Base-by-base conservation (phyloP, 2,113 vertebrate species). In the Passer montanus region DNA sequence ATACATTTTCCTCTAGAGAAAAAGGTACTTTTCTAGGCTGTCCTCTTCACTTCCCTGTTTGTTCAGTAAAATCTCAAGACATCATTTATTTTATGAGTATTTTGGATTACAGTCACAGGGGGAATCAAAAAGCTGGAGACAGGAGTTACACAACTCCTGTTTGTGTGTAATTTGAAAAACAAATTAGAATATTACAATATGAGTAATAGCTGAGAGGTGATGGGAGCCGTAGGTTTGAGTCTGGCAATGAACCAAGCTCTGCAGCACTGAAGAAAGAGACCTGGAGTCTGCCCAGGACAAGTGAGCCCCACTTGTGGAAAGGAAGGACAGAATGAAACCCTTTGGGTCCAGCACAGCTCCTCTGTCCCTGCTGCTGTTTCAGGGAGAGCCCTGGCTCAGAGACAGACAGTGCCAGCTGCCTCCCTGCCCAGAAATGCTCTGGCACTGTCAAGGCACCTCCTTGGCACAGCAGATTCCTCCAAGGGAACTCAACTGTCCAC, bases 221-320 rank as follows among this genome's bases (percentile, higher is more conserved):
- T 17, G 49, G n/a, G 49, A 92, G 55, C 63, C 8, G 6, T 26
- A 41, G 39, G 60, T 27, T 21, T 76, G 67, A 60, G n/a, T 12
- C 10, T 58, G 59, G 55, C 68, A 46, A 7, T 4, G 12, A 66
- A 14, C 13, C 21, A 77, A 81, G 33, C 26, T 60, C 55, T 73
- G 31, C 31, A 0, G 43, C 87, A 18, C 43, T 26, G 44, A 43
- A 64, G 15, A 49, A 24, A 11, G 11, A 64, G n/a, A 20, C 9
- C 6, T 31, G 20, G 47, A 74, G 17, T 24, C 10, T 35, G 47
- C 64, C 0, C 0, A 84, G 76, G 20, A 55, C 22, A 27, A 39
- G 41, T 0, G 1, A 68, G 55, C 58, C 20, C 33, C 33, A 9
- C 26, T 3, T 0, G 0, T 3, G 56, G 50, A 47, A 49, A 20